Conservation (phyloP, 2,888 invertebrate species). For the Panorpa germanica region DNA sequence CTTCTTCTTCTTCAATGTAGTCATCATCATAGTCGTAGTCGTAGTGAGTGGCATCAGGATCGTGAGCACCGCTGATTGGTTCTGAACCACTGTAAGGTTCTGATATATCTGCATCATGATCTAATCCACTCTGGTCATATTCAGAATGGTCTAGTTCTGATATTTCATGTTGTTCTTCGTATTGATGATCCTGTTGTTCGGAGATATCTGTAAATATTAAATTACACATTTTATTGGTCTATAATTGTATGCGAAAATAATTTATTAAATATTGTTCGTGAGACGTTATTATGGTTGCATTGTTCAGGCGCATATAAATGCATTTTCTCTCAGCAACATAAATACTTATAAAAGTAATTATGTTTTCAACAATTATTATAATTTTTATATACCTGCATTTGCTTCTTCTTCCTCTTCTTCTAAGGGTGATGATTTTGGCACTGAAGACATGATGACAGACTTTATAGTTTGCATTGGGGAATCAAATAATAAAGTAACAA, state of each 20-base stretch:
- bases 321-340: no score
- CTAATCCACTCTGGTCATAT: conserved; percentile 11
- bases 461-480: conserved; percentile 39
- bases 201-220: no score
- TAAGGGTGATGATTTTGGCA: conserved; percentile 11
- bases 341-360: no score
- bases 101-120: conserved; percentile 14
- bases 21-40: conserved; percentile 12
- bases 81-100: conserved; percentile 5
- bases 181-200: no score
- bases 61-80: no score
- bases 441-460: conserved; percentile 13
- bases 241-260: conserved; percentile 8
- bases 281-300: no score
- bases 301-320: no score
- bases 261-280: no score
- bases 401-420: conserved; percentile 5
- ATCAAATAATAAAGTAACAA: conserved; percentile 41
- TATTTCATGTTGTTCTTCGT: conserved; percentile 18
- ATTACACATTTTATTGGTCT: conserved; percentile 1
- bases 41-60: conserved; percentile 9
- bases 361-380: no score
- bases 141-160: conserved; percentile 9
- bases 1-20: conserved; percentile 24
- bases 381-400: conserved; percentile 7